Evolutionary conservation across 2,797 vertebrate species (phyloP).

Genomic region (Sciaenops ocellatus): DNA sequence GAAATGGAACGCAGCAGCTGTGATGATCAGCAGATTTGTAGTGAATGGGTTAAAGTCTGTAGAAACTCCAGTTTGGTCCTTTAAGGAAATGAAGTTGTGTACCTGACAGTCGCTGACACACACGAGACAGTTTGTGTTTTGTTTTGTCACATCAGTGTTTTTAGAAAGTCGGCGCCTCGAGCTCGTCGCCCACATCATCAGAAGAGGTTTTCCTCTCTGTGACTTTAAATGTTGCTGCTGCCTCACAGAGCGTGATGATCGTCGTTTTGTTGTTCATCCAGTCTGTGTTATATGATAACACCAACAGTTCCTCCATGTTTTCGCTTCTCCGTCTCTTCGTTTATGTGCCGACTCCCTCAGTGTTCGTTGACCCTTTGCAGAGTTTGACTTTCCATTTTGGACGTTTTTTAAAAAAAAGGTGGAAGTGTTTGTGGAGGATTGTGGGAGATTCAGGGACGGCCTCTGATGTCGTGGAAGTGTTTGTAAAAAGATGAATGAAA

Average conservation of each 20-base stretch:
- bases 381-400: slow-evolving; percentile 23
- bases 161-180: background rate
- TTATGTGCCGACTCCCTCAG: slow-evolving; percentile 18
- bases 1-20: too few species aligned
- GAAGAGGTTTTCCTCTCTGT: slow-evolving; percentile 29
- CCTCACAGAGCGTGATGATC: too few species aligned
- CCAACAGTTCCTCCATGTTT: background rate
- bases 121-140: background rate
- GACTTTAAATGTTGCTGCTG: slow-evolving; percentile 19
- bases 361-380: slow-evolving; percentile 21
- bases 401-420: slow-evolving; percentile 5
- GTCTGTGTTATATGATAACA: slow-evolving; percentile 9
- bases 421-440: slow-evolving; percentile 23
- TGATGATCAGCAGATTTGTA: background rate
- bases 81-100: background rate
- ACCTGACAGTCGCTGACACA: too few species aligned
- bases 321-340: slow-evolving; percentile 3
- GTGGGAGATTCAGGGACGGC: slow-evolving; percentile 27
- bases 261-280: too few species aligned
- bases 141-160: slow-evolving; percentile 20
- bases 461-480: slow-evolving; percentile 37
- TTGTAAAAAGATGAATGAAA: slow-evolving; percentile 33
- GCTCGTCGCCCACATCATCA: slow-evolving; percentile 40
- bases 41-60: background rate
- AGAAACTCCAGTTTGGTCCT: background rate